A percentile compares a stretch with the other conserved stretches of the same genome.
Evolutionary conservation across 2,797 vertebrate genomes (phyloP).

Genomic region (Cryptoblepharus egeriae): DNA sequence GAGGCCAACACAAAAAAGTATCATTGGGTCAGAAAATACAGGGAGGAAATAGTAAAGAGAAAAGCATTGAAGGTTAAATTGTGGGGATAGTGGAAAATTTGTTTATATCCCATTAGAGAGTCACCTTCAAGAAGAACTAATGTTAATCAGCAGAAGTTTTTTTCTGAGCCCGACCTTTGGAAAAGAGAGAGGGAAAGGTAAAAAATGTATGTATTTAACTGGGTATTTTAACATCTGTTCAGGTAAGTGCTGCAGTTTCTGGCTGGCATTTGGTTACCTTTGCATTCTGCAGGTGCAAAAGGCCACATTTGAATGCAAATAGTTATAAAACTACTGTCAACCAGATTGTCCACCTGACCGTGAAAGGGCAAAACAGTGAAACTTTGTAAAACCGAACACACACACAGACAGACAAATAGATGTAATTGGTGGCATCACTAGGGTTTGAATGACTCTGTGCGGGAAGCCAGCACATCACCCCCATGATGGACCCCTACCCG

Average conservation of each 20-base stretch:
- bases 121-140: background rate
- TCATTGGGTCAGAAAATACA: background rate
- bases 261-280: conserved; percentile 38
- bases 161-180: conserved; percentile 7
- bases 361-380: conserved; percentile 15
- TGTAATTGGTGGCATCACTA: too few relatives aligned
- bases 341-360: background rate
- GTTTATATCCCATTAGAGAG: conserved; percentile 8
- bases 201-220: background rate
- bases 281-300: conserved; percentile 39
- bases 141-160: background rate
- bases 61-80: conserved; percentile 17
- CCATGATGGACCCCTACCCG: too few relatives aligned
- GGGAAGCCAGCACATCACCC: too few relatives aligned
- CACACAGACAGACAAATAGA: too few relatives aligned
- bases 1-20: background rate
- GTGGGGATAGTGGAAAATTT: background rate
- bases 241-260: background rate
- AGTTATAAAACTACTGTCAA: background rate
- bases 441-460: too few relatives aligned
- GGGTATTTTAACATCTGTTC: conserved; percentile 33
- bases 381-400: background rate
- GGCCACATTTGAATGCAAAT: conserved; percentile 15
- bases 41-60: background rate
- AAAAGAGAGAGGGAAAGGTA: background rate